Percentiles rank a stretch among this genome's conserved stretches.
Conservation (phyloP, 1,140 invertebrate species). For the Scaptomyza montana region DNA sequence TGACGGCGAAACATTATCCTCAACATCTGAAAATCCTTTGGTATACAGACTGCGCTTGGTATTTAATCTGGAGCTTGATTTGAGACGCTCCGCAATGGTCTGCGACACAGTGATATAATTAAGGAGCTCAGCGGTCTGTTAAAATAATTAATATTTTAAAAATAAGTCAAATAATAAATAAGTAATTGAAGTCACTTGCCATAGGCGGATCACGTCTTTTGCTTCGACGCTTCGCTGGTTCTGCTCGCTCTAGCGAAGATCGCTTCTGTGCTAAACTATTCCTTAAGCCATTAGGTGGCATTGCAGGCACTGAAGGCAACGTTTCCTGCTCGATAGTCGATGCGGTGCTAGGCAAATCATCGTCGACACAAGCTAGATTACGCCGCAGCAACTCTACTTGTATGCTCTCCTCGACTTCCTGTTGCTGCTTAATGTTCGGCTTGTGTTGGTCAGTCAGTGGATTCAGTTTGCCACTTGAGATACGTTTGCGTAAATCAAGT, state of each 20-base stretch:
- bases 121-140: conserved; percentile 44
- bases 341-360: not conserved
- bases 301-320: not conserved
- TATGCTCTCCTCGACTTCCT: conserved; percentile 47
- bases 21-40: conserved; percentile 55
- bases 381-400: conserved; percentile 52
- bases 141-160: not conserved
- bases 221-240: too few relatives aligned
- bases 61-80: not conserved
- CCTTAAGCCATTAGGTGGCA: not conserved
- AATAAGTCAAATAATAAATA: not conserved
- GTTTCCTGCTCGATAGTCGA: not conserved
- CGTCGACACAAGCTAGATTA: conserved; percentile 12
- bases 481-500: conserved; percentile 73
- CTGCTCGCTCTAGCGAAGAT: not conserved
- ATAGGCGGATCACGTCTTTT: not conserved
- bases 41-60: conserved; percentile 63
- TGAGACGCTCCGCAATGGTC: conserved; percentile 26
- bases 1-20: conserved; percentile 17
- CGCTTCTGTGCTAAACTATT: not conserved
- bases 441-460: conserved; percentile 20
- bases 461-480: conserved; percentile 47
- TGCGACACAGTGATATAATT: conserved; percentile 49
- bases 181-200: not conserved
- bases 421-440: conserved; percentile 16